phyloP scores from a whole-genome alignment of 2,113 vertebrate species.

The Saimiri boliviensis region DNA sequence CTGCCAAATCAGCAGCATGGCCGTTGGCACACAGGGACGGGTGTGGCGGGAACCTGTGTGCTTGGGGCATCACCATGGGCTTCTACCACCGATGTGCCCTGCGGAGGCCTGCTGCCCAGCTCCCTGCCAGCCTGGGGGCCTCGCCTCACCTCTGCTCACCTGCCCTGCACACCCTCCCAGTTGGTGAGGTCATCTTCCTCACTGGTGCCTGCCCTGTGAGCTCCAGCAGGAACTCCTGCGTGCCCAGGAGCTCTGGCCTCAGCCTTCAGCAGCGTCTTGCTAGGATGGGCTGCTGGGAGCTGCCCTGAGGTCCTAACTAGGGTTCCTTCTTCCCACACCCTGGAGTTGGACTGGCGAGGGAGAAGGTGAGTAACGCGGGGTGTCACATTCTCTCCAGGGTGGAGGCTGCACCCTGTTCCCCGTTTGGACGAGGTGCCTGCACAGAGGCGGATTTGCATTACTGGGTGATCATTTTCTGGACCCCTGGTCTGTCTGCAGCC shows the following conservation, averaged over 20 bases:
- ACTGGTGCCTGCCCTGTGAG: fast-evolving
- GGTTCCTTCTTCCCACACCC: fast-evolving
- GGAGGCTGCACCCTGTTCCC: neutral
- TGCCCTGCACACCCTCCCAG: neutral
- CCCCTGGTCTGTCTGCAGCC: neutral
- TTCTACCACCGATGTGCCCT: neutral
- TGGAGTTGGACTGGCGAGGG: neutral
- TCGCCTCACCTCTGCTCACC: neutral
- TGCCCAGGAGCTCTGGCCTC: neutral
- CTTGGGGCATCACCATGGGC: too few relatives aligned
- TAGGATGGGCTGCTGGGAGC: neutral
- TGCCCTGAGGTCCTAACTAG: neutral
- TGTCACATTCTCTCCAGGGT: neutral
- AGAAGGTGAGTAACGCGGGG: too few relatives aligned
- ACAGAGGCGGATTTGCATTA: neutral
- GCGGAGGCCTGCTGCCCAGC: neutral
- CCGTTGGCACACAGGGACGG: too few relatives aligned
- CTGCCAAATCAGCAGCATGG: neutral
- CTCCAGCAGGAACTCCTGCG: neutral
- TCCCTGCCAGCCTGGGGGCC: neutral
- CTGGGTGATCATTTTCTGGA: neutral
- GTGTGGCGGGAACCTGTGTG: neutral
- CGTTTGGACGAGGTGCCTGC: neutral
- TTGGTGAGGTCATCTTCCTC: neutral
- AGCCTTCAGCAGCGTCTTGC: neutral